Evolutionary conservation across 2,888 invertebrate genomes (phyloP).

Genomic region (Atethmia centrago): DNA sequence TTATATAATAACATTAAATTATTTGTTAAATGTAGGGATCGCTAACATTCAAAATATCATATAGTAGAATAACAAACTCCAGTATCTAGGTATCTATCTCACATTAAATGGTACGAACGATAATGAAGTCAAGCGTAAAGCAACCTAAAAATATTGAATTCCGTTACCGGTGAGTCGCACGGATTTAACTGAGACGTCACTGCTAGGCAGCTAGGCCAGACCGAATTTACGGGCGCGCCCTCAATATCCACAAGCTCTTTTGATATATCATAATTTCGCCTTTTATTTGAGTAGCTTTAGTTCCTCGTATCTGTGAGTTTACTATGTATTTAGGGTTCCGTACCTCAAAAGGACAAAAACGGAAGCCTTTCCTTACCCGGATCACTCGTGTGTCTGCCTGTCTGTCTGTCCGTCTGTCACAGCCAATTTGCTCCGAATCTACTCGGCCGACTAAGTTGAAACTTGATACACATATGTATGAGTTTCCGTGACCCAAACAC

Average conservation of each 20-base stretch:
- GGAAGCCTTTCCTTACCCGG: too few relatives aligned
- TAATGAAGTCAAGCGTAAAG: constrained; percentile 35
- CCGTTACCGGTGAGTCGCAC: constrained; percentile 13
- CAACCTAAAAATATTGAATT: constrained; percentile 38
- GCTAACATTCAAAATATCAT: neutral
- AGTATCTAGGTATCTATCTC: constrained; percentile 34
- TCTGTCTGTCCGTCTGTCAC: too few relatives aligned
- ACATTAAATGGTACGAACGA: constrained; percentile 36
- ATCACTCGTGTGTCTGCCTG: too few relatives aligned
- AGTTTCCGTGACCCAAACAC: too few relatives aligned
- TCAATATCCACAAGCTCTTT: constrained; percentile 42
- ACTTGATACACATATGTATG: too few relatives aligned
- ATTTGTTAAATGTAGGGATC: too few relatives aligned
- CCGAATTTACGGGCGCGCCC: constrained; percentile 32
- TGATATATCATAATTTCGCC: constrained; percentile 33
- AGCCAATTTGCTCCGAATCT: too few relatives aligned
- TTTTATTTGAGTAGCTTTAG: constrained; percentile 19
- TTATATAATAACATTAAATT: too few relatives aligned
- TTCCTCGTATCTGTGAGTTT: neutral
- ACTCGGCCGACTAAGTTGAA: too few relatives aligned
- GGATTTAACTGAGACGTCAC: constrained; percentile 31
- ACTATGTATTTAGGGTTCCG: neutral
- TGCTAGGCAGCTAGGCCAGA: constrained; percentile 7
- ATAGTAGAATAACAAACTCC: constrained; percentile 2
- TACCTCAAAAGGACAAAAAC: too few relatives aligned